Evolutionary conservation across 2,113 vertebrate species (phyloP), one percentile per base, ranked within the genome.

Genomic region (Gobius niger): DNA sequence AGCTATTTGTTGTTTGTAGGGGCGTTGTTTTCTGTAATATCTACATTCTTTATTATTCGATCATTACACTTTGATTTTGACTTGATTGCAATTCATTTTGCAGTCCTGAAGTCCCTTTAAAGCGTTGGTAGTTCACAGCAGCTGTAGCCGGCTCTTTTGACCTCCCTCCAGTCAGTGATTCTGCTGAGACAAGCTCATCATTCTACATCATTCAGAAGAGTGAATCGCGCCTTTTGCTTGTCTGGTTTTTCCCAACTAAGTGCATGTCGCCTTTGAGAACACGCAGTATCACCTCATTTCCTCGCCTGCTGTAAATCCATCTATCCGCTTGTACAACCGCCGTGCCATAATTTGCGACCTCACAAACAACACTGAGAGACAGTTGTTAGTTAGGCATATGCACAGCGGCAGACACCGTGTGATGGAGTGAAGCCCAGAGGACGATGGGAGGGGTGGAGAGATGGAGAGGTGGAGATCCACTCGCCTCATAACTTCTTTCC

Each of bases 381-480:
- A 50, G 78, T 81, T 81, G 83, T 84, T 82, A 82, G 89, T 89
- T 83, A 79, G 83, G 78, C 74, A 67, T 78, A 88, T 85, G 84
- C 71, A 63, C 68, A 76, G 75, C 75, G 79, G 82, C 70, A 77
- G 79, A 72, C 24, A 34, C 63, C 51, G 49, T 44, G 76, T 78
- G 82, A 81, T 79, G 61, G 73, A 75, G 77, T 65, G 75, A 75
- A 46, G 64, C 49, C 65, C 40, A 18, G 76, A 63, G 44, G 59
- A 50, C 34, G 62, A 46, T 53, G 51, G 64, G 61, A 72, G 44
- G 18, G 67, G 72, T 50, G 67, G 72, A 72, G 70, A 64, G 77
- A 79, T 72, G 67, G 74, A 84, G 78, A 88, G 86, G 77, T 81
- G 81, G 85, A 81, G 81, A 88, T 87, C 81, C 82, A 84, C 84